A percentile compares a stretch with the other conserved stretches of the same genome.
Conservation (phyloP, 2,888 invertebrate genomes). For the Hipparchia sbordonii region DNA sequence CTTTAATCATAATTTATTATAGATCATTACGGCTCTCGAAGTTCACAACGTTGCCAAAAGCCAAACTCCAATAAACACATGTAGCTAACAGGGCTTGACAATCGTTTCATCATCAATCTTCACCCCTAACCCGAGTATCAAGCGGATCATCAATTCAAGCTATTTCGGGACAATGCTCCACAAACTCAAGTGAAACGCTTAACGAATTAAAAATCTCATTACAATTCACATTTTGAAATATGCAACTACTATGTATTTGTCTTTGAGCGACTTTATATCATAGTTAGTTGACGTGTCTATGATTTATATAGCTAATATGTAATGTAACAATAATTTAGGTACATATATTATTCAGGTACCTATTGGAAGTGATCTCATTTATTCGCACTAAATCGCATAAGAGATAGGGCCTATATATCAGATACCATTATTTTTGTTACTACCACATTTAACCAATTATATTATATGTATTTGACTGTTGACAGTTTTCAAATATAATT, state of each 20-base stretch:
- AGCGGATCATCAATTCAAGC: slow-evolving; percentile 64
- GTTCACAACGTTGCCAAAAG: not conserved
- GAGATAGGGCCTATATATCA: not conserved
- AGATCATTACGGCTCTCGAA: not conserved
- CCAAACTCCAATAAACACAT: slow-evolving; percentile 34
- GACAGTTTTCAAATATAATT: no score
- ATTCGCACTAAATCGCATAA: not conserved
- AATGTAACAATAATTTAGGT: not conserved
- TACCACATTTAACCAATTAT: no score
- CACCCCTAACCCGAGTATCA: slow-evolving; percentile 56
- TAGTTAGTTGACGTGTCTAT: not conserved
- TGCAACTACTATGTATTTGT: not conserved
- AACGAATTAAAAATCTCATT: slow-evolving; percentile 44
- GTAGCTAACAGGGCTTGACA: slow-evolving; percentile 36
- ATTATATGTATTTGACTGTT: no score
- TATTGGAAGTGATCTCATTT: not conserved
- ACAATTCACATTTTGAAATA: slow-evolving; percentile 24
- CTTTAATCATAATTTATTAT: not conserved
- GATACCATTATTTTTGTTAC: no score
- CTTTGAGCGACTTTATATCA: slow-evolving; percentile 1
- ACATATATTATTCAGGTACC: not conserved
- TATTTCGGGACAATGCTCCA: slow-evolving; percentile 51
- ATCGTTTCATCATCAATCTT: slow-evolving; percentile 50
- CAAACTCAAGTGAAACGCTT: slow-evolving; percentile 39
- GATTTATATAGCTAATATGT: not conserved